Evolutionary conservation across 1,140 invertebrate species (phyloP), one percentile per base, ranked within the genome.

Genomic region (Himalopsyche phryganea): DNA sequence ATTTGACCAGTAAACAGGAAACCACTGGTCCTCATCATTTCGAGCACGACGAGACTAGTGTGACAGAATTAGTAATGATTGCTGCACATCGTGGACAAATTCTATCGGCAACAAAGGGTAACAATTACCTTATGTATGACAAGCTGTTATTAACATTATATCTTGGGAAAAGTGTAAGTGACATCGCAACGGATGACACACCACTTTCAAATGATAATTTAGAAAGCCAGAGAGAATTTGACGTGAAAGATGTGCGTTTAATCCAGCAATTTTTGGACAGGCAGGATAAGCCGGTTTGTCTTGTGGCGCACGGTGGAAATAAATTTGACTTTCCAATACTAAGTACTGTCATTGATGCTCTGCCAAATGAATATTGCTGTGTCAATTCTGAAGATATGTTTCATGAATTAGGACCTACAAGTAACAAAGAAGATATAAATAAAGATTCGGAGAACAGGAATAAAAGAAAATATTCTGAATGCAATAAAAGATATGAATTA

Each of bases 281-380:
- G 52, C 69, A 87, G 15, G 72, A 71, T 6, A 69, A 80, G 59
- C 89, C 89, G 1, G 71, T 88, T 13, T 91, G 90, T 66, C 70
- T 93, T n/a, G 75, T 91, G 3, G 87, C 90, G 5, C 89, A 93
- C 60, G 90, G 91, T 80, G 91, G 90, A 9, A 79, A 85, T 66
- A 55, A 50, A 11, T 92, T 90, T 76, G 90, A 92, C 71, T 92
- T 83, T 75, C 89, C 87, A 20, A 79, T 92, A 51, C 66, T 92
- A 6, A 73, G 80, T 57, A 73, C 80, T 13, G 83, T 89, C 66
- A 72, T 86, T 6, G 56, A 71, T 13, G 73, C 72, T 44, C 70
- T 85, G 20, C 71, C 76, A 7, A 57, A 74, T 15, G 68, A 77
- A 55, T 65, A 85, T 32, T 59, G 81, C 0, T 85, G 83, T 60